Percentiles rank a stretch among this genome's conserved stretches.
These are phyloP conservation scores for Sibirionetta formosa DNA, from an alignment of 2,797 vertebrate genomes.

Conservation along the genomic window DNA sequence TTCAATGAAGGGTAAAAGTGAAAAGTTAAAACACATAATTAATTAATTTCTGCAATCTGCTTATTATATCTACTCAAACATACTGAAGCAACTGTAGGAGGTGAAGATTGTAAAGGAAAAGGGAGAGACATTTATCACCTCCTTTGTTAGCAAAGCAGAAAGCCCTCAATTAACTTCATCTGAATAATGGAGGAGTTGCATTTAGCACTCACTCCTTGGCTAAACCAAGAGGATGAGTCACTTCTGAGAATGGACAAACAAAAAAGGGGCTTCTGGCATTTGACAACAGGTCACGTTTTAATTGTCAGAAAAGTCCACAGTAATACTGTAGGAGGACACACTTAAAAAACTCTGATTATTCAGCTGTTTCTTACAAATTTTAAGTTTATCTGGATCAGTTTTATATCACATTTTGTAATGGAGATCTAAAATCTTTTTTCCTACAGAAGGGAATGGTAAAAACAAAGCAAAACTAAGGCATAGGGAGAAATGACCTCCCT, in stretches of 20 bases:
- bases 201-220: background rate
- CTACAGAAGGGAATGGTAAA: background rate
- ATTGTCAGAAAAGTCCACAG: background rate
- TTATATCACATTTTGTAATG: background rate
- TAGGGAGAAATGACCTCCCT: background rate
- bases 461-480: background rate
- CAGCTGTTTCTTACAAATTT: background rate
- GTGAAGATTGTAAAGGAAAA: conserved; percentile 14
- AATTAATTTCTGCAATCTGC: conserved; percentile 48
- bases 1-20: background rate
- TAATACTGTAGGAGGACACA: background rate
- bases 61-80: conserved; percentile 13
- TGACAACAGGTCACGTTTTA: background rate
- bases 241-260: conserved; percentile 7
- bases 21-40: conserved; percentile 42
- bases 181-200: background rate
- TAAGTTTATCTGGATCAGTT: background rate
- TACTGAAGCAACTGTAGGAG: background rate
- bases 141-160: background rate
- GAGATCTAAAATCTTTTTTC: background rate
- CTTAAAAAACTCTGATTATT: background rate
- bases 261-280: background rate
- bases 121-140: background rate
- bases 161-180: background rate
- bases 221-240: background rate